These are phyloP conservation scores for Harpagoxenus sublaevis DNA, from an alignment of 2,888 invertebrate species.

Conservation along the genomic window DNA sequence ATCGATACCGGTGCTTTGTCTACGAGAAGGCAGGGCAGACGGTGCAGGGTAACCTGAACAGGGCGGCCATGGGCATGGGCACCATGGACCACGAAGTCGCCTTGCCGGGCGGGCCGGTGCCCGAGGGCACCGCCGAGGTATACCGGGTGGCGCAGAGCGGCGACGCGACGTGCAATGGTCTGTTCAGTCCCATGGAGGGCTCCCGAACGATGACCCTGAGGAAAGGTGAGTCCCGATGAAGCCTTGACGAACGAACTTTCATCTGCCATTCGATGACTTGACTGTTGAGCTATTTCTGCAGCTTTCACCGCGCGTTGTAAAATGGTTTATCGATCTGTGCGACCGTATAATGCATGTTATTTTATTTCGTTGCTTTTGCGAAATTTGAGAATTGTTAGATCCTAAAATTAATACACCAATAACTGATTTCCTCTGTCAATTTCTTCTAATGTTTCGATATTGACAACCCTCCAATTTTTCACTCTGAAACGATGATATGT, in stretches of 20 bases:
- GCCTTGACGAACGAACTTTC: background rate
- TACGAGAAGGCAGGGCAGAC: constrained; percentile 92
- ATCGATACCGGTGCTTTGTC: constrained; percentile 97
- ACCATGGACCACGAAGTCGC: constrained; percentile 83
- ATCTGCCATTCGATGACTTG: background rate
- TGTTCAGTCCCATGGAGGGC: constrained; percentile 96
- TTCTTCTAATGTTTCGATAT: no score
- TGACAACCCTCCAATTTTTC: background rate
- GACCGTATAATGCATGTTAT: no score
- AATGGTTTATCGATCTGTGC: background rate
- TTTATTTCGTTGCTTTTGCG: no score
- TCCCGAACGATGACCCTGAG: constrained; percentile 94
- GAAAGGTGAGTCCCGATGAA: constrained; percentile 88
- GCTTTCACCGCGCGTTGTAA: background rate
- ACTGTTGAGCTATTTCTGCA: background rate
- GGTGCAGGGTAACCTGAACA: constrained; percentile 79
- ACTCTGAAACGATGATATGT: background rate
- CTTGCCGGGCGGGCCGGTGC: constrained; percentile 79
- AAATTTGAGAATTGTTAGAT: no score
- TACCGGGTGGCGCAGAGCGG: constrained; percentile 96
- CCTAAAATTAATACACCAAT: no score
- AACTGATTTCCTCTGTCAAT: no score
- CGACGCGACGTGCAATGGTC: constrained; percentile 97
- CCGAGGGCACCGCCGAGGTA: constrained; percentile 83
- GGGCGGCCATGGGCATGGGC: constrained; percentile 80